Conservation (phyloP, 2,888 invertebrate species). For the Cyclophora albipunctata region DNA sequence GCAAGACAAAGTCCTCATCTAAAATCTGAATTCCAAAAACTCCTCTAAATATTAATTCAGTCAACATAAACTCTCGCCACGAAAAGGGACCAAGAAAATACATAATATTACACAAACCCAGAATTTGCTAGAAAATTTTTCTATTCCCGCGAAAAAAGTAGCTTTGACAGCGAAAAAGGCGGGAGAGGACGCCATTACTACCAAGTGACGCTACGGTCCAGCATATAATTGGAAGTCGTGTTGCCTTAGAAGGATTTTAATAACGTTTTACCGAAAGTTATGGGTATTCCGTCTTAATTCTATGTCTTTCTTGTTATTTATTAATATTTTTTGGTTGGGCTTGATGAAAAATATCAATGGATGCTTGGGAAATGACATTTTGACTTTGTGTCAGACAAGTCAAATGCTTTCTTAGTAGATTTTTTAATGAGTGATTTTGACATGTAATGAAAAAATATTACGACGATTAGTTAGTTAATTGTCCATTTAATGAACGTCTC, state of each 20-base stretch:
- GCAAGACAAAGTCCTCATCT: no score
- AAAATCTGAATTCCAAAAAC: no score
- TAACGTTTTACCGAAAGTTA: constrained; percentile 28
- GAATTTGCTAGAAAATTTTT: constrained; percentile 7
- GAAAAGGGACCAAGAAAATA: not conserved
- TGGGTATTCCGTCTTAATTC: constrained; percentile 12
- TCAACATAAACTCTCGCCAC: not conserved
- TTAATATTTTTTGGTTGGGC: no score
- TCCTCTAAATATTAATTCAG: no score
- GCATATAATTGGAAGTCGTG: constrained; percentile 33
- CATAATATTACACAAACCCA: constrained; percentile 7
- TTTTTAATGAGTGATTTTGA: not conserved
- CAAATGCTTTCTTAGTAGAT: not conserved
- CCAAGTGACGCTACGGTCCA: constrained; percentile 76
- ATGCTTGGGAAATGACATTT: not conserved
- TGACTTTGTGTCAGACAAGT: not conserved
- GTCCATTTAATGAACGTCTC: no score
- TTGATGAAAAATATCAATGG: not conserved
- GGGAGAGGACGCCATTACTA: constrained; percentile 74
- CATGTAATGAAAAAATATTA: no score
- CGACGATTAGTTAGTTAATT: no score
- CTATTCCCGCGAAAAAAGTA: constrained; percentile 60
- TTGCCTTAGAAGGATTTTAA: constrained; percentile 37
- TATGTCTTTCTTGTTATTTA: no score
- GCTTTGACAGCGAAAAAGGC: constrained; percentile 73